Evolutionary conservation across 23 tunicate species (phyloP).

Genomic region (Corella eumyota): DNA sequence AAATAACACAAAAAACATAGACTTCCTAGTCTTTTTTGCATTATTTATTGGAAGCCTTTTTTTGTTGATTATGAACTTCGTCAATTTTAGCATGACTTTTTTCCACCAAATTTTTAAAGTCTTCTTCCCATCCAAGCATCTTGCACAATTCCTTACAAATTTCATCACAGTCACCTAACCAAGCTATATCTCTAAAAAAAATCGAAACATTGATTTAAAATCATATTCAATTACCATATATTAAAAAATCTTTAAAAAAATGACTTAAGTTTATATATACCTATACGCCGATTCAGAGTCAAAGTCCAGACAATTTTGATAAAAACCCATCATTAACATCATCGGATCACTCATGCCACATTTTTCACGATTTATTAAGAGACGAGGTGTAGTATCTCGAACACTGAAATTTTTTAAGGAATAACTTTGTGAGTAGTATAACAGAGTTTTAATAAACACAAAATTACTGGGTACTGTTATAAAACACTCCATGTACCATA

Average conservation of each 20-base stretch:
- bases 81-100: constrained; percentile 9
- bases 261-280: too few species aligned
- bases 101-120: constrained; percentile 27
- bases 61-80: too few species aligned
- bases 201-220: background rate
- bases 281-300: constrained; percentile 75
- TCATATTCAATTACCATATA: too few species aligned
- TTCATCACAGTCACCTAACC: constrained; percentile 77
- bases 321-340: constrained; percentile 36
- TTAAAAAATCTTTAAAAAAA: too few species aligned
- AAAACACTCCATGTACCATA: too few species aligned
- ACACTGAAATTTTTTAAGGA: constrained; percentile 44
- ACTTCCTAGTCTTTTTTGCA: too few species aligned
- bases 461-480: too few species aligned
- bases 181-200: constrained; percentile 60
- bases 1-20: too few species aligned
- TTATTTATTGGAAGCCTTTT: too few species aligned
- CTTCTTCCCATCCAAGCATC: constrained; percentile 62
- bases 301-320: constrained; percentile 33
- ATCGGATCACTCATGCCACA: constrained; percentile 35
- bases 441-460: too few species aligned
- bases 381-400: constrained; percentile 37
- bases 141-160: constrained; percentile 30
- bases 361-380: constrained; percentile 68
- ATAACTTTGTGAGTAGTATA: too few species aligned